These are phyloP conservation scores for Porites divaricata DNA, from an alignment of 92 coral and sea anemone genomes.

Conservation along the genomic window DNA sequence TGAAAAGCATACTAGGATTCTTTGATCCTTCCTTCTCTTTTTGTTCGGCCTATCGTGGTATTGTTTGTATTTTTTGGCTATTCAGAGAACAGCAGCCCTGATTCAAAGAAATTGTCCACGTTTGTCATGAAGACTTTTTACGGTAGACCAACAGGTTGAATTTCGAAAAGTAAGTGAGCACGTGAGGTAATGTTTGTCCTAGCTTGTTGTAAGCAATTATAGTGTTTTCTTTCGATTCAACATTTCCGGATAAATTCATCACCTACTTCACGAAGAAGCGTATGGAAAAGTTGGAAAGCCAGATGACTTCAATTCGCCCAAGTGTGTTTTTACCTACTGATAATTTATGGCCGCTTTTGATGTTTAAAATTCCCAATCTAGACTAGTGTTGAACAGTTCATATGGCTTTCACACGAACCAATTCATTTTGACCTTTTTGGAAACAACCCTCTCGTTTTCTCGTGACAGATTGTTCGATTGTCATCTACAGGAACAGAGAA, in stretches of 20 bases:
- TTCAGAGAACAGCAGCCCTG: slow-evolving; percentile 1
- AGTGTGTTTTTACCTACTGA: slow-evolving; percentile 40
- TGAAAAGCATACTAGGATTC: not conserved
- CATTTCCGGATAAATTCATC: slow-evolving; percentile 82
- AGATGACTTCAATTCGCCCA: slow-evolving; percentile 54
- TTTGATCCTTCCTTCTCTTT: not conserved
- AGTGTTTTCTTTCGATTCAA: slow-evolving; percentile 61
- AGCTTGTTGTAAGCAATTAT: slow-evolving; percentile 53
- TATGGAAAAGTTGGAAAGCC: slow-evolving; percentile 70
- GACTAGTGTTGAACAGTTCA: slow-evolving; percentile 20
- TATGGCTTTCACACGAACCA: slow-evolving; percentile 20
- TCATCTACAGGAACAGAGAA: not conserved
- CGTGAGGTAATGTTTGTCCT: slow-evolving; percentile 38
- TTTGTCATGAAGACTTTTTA: not conserved
- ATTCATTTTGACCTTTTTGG: not conserved
- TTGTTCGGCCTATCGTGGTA: not conserved
- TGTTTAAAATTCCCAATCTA: slow-evolving; percentile 34
- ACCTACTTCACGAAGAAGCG: slow-evolving; percentile 73
- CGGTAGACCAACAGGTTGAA: slow-evolving; percentile 5
- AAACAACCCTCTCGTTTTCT: not conserved
- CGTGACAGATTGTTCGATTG: not conserved
- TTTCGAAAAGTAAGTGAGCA: slow-evolving; percentile 64
- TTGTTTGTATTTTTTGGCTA: not conserved
- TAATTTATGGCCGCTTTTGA: slow-evolving; percentile 77
- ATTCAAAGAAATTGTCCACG: slow-evolving; percentile 47